Base-by-base conservation (phyloP, 2,888 invertebrate species). In the Deroplatys truncata region DNA sequence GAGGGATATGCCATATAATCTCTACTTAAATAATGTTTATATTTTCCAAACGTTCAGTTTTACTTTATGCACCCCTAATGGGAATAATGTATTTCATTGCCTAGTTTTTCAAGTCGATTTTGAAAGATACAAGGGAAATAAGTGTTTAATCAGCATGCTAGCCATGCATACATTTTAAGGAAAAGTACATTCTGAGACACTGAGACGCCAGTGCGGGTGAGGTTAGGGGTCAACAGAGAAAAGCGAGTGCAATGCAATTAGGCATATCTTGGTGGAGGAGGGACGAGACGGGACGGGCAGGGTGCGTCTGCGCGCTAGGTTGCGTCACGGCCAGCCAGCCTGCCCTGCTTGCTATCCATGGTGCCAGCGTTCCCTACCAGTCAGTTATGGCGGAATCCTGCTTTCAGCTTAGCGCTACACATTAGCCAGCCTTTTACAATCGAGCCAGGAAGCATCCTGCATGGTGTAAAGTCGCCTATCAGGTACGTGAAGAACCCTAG, bases 361-460 rank as follows among this genome's bases (percentile, higher is more conserved):
- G 29, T 28, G 20, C 28, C 85, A 31, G 35, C 43, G 83, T 84
- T 72, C 82, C 82, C 83, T 82, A 82, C 28, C 90, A 90, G 89
- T 91, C 90, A 91, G 91, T 91, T 90, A 91, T 91, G 91, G 91
- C 91, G 91, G 90, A 90, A 89, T 89, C 90, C 89, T 91, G 91
- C 91, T 91, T 91, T n/a, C 90, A 91, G 91, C 91, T 91, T 91
- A 85, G 88, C 89, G 90, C 91, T 84, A 90, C 90, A 88, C 88
- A 87, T 90, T 91, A 90, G 91, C 90, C 88, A 89, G 90, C 90
- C 90, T 90, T 29, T 90, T 88, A 88, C 84, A 82, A 56, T 85
- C 84, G 89, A 89, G 89, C 85, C 86, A 49, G 89, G 90, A 89
- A 90, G 90, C 89, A 72, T 72, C 56, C 90, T 90, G 88, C 90